A percentile compares a stretch with the other conserved stretches of the same genome.
Evolutionary conservation across 2,113 vertebrate species (phyloP).

Genomic region (Varanus salvator): DNA sequence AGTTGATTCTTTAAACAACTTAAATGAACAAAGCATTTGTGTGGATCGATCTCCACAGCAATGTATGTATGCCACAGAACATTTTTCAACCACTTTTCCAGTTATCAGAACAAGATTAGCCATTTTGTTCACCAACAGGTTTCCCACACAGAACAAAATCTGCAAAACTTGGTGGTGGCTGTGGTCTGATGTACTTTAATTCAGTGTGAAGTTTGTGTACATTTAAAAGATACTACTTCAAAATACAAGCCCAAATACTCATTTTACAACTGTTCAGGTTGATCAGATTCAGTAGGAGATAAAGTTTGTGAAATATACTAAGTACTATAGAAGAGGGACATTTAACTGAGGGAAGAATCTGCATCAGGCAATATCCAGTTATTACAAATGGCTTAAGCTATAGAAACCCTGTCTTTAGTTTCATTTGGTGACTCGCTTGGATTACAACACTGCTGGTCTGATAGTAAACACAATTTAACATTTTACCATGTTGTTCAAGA

Average conservation of each 20-base stretch:
- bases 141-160: background rate
- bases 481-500: too few species aligned
- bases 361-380: background rate
- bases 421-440: background rate
- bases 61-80: conserved; percentile 52
- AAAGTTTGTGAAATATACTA: background rate
- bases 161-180: background rate
- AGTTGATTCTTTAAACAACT: conserved; percentile 83
- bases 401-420: background rate
- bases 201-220: background rate
- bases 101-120: conserved; percentile 1
- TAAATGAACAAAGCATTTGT: conserved; percentile 79
- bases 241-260: background rate
- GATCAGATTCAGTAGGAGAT: background rate
- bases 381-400: background rate
- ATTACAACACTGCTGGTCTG: background rate
- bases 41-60: conserved; percentile 53
- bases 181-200: conserved; percentile 16
- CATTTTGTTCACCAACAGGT: background rate
- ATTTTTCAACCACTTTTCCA: background rate
- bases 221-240: background rate
- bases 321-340: background rate
- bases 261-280: background rate
- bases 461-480: background rate
- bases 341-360: background rate